Evolutionary conservation across 53 echinoderm and acorn worm species (phyloP), one percentile per base, ranked within the genome.

Genomic region (Echinarachnius parma): DNA sequence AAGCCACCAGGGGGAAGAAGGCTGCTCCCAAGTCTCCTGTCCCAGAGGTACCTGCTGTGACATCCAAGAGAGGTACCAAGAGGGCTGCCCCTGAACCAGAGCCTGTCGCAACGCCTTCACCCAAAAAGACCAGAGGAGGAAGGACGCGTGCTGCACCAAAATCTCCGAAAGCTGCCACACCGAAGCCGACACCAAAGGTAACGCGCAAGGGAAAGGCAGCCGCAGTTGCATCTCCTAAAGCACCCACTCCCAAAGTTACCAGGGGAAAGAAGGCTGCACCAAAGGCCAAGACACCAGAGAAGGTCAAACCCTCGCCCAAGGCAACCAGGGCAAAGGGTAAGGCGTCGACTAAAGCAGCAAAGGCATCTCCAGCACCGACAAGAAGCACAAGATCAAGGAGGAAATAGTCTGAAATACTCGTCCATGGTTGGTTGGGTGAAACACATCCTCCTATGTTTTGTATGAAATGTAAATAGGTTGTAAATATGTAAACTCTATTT

Each of bases 51-150:
- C 28, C 74, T 7, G n/a, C n/a, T n/a, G n/a, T n/a, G n/a, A n/a
- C n/a, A n/a, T 55, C 26, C 24, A 72, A 78, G 39, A 55, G 53
- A 28, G 77, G 77, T 39, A 48, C 75, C 22, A 76, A 61, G 28
- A 55, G 81, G 32, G 48, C 80, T 19, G 77, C 81, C 4, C 57
- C 77, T 11, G 65, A 79, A 31, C 34, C 78, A 22, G 57, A 81
- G n/a, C 58, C 87, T 31, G 72, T 52, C 16, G 55, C 61, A 61
- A 56, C 80, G 35, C 66, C 83, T 44, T 48, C 79, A 11, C 75
- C 83, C 5, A 76, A 67, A 71, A 84, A 66, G 74, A 84, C 78
- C 21, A 64, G 78, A 60, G 81, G 74, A 26, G 80, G 81, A 58
- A 70, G 84, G 23, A 82, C 55, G 53, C 59, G 59, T 37, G 50